Evolutionary conservation across 2,797 vertebrate species (phyloP).

Genomic region (Hypotaenidia philippensis): DNA sequence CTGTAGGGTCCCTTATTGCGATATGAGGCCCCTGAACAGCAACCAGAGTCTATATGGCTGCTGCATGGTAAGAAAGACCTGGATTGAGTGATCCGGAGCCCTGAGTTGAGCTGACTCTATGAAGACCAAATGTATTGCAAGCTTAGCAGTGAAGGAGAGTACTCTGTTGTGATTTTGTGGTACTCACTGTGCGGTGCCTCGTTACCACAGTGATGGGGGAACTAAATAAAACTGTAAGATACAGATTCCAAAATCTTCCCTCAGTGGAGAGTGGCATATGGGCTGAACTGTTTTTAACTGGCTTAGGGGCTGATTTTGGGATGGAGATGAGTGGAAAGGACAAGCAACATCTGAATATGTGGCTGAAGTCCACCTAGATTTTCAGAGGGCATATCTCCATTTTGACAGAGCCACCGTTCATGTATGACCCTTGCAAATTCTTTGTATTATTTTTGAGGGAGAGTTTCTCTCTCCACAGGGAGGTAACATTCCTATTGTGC

Average conservation of each 20-base stretch:
- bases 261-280: background rate
- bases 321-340: background rate
- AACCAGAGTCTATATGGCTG: background rate
- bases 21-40: background rate
- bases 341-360: background rate
- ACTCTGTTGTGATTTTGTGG: background rate
- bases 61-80: background rate
- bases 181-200: background rate
- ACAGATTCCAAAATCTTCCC: background rate
- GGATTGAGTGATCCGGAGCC: background rate
- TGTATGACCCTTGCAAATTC: background rate
- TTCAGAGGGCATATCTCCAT: background rate
- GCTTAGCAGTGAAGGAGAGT: background rate
- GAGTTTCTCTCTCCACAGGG: background rate
- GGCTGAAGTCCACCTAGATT: background rate
- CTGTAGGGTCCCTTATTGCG: background rate
- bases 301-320: background rate
- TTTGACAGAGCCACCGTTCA: background rate
- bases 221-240: slow-evolving; percentile 25
- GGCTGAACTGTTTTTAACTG: slow-evolving; percentile 16
- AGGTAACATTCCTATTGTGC: background rate
- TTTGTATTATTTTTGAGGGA: background rate
- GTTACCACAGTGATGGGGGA: slow-evolving; percentile 49
- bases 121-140: background rate
- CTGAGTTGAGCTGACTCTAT: background rate